These are phyloP conservation scores for Apostichopus leukothele DNA, from an alignment of 53 echinoderm and acorn worm genomes.

Conservation along the genomic window DNA sequence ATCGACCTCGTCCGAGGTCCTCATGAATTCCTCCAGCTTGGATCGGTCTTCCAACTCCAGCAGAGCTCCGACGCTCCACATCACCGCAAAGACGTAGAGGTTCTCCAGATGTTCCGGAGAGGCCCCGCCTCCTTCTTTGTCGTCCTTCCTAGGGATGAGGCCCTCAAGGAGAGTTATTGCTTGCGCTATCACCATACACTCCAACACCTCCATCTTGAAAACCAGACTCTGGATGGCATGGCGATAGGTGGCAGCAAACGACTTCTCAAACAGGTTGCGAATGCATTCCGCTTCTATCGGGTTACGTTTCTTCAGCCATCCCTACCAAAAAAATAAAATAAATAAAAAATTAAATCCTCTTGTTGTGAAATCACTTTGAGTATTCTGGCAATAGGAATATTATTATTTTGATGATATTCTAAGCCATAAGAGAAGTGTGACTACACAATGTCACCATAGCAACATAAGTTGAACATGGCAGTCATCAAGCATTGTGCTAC, in stretches of 20 bases:
- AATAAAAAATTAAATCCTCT: neutral
- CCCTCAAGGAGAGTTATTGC: constrained; percentile 89
- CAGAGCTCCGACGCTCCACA: constrained; percentile 97
- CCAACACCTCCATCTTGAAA: constrained; percentile 97
- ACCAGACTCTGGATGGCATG: constrained; percentile 73
- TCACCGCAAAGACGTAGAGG: constrained; percentile 87
- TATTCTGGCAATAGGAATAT: too few species aligned
- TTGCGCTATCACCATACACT: constrained; percentile 91
- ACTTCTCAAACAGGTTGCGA: constrained; percentile 81
- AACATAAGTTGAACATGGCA: too few species aligned
- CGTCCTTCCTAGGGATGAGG: constrained; percentile 89
- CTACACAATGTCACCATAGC: too few species aligned
- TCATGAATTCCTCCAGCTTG: constrained; percentile 90
- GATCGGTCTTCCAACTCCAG: constrained; percentile 91
- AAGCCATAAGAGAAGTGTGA: too few species aligned
- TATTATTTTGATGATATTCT: too few species aligned
- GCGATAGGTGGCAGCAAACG: constrained; percentile 78
- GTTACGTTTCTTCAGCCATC: constrained; percentile 90
- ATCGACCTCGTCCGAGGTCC: constrained; percentile 72
- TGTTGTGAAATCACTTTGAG: neutral
- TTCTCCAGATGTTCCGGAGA: constrained; percentile 78
- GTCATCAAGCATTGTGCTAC: too few species aligned
- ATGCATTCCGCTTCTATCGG: constrained; percentile 70
- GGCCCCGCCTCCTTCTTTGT: constrained; percentile 74
- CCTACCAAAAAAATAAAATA: constrained; percentile 56